A percentile compares a stretch with the other conserved stretches of the same genome.
phyloP scores from a whole-genome alignment of 2,113 vertebrate species.

The Campylomormyrus tamandua region DNA sequence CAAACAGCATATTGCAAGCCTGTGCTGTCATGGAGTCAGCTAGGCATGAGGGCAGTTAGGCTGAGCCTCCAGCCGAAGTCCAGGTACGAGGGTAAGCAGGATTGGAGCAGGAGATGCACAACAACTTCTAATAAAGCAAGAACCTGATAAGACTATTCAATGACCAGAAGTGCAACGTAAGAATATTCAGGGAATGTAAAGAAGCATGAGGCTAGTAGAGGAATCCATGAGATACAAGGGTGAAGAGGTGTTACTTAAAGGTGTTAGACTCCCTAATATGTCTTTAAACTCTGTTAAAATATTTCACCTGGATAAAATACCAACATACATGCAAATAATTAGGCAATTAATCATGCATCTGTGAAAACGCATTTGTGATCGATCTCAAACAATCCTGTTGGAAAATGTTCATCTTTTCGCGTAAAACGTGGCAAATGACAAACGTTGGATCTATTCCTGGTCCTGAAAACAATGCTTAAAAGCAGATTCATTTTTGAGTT shows the following conservation, averaged over 20 bases:
- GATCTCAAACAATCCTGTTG: neutral
- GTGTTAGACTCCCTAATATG: neutral
- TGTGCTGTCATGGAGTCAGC: neutral
- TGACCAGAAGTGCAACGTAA: neutral
- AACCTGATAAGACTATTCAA: neutral
- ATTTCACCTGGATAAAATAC: neutral
- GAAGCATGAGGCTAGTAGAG: neutral
- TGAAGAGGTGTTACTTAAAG: neutral
- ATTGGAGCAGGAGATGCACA: neutral
- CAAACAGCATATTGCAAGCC: neutral
- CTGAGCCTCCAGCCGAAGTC: neutral
- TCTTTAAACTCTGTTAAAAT: neutral
- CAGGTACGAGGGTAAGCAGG: neutral
- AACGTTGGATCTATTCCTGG: neutral
- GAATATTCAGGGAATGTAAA: neutral
- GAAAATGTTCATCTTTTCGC: neutral
- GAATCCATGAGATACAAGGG: neutral
- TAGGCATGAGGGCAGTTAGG: neutral
- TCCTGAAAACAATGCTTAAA: neutral
- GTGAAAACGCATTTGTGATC: neutral
- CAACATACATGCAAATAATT: neutral
- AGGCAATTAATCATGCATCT: neutral
- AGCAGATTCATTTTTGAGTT: neutral
- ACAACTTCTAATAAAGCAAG: neutral
- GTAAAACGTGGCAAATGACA: neutral